Evolutionary conservation across 2,797 vertebrate genomes (phyloP), one percentile per base, ranked within the genome.

Genomic region (Meda fulgida): DNA sequence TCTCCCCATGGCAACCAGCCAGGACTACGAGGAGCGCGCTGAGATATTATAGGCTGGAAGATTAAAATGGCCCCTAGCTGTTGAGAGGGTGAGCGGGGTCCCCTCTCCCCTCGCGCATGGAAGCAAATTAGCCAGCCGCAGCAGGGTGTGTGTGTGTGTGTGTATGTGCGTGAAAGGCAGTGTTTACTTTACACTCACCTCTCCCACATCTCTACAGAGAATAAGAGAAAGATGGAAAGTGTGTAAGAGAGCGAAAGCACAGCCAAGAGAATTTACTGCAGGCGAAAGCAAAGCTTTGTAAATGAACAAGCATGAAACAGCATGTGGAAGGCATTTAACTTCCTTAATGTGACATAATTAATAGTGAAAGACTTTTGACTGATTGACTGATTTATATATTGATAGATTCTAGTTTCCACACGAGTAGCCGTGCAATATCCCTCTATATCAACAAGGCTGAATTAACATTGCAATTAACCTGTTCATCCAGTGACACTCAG

Each of bases 31-130:
- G 55, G 80, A 72, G 43, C 6, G n/a, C 10, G 36, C 40, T 31
- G 77, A 60, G 76, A 86, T 69, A 67, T 85, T 86, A 87, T 73
- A 81, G 51, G 53, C 82, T 86, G 67, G 80, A 85, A 88, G 82
- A 88, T 89, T 85, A 86, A 82, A 86, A 78, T 79, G 81, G 70
- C 80, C 79, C 65, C 85, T 80, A 86, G 82, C 86, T 78, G 85
- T 75, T 80, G 81, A 76, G 40, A 63, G 75, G 81, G 81, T 71
- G 71, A 84, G 29, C 48, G 67, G 86, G 72, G 78, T 86, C 80
- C 53, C 81, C 82, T 72, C 34, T 85, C 81, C 66, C 53, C 46
- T 75, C 19, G 26, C 46, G 53, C 73, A 86, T 31, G 29, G 80
- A 78, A 79, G 83, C 83, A 84, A 86, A 86, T 83, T 78, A 85